Evolutionary conservation across 2,113 vertebrate genomes (phyloP), one percentile per base, ranked within the genome.

Genomic region (Eubucco bourcierii): DNA sequence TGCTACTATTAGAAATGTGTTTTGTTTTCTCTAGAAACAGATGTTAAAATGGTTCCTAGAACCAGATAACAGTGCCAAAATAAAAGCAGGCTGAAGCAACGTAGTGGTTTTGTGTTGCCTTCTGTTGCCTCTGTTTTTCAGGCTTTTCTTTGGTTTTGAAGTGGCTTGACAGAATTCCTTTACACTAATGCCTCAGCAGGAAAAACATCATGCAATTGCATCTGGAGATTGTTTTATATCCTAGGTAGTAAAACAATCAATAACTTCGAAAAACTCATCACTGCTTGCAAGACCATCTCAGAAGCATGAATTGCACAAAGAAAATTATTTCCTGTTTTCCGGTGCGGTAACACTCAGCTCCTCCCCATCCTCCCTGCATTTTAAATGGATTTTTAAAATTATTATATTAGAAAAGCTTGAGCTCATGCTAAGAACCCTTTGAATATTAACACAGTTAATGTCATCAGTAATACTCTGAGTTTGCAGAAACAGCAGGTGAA

Each of bases 401-500:
- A 95, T 78, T 67, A 66, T 25, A 56, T 87, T 65, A 94, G 92
- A 86, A 91, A 93, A 86, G 65, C 82, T 55, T 70, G 82, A 88
- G 90, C 87, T 95, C 90, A 79, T 72, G 87, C 90, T 94, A 95
- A 95, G 90, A 94, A 90, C 46, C 14, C 73, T 92, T 53, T 83
- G 90, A 90, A 85, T 94, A 94, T 91, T 90, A 94, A 85, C 76
- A 90, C 90, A 91, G 94, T 94, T 95, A 95, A 95, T 95, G 87
- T 83, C 89, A 93, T 96, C 93, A 94, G 85, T 68, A 91, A 91
- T 78, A 93, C 63, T 93, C 63, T 27, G 82, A 94, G 73, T 86
- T 61, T 84, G 58, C 52, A 88, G 76, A 88, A 95, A 88, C 82
- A 92, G 89, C 93, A 91, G 90, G 90, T 92, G 84, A 91, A 82